Evolutionary conservation across 2,113 vertebrate species (phyloP), one percentile per base, ranked within the genome.

Genomic region (Lichenostomus cassidix): DNA sequence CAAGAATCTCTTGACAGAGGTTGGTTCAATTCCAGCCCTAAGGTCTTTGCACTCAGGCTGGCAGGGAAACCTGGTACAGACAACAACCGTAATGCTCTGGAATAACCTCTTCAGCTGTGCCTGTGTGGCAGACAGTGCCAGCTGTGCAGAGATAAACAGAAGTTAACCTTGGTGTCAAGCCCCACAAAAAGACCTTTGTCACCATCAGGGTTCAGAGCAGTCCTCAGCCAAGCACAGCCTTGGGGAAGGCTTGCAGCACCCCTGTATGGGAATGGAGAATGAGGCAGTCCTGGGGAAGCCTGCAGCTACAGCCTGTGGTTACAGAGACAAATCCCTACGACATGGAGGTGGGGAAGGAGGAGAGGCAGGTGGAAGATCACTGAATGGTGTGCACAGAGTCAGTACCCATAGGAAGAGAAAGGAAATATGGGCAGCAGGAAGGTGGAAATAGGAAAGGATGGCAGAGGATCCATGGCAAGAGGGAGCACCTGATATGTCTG

Each of bases 141-240:
- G 89, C 85, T 68, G 24, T 4, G 15, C 68, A 78, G 64, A 93
- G 90, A 87, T 89, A 81, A 92, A 86, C 42, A 78, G 33, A 90
- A 70, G 13, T 81, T 77, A 83, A 92, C 64, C 85, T 65, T 29
- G 7, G 2, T 44, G 73, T 64, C 44, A 65, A 77, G n/a, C 29
- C 60, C 39, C 33, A 35, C 44, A 70, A 28, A 65, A 89, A 63
- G 73, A 95, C 86, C 89, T 97, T 93, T 92, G 89, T 55, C 56
- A 78, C 42, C 23, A 12, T 33, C 19, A 20, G 1, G 4, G 37
- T 59, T 91, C 65, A 71, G 69, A 92, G 81, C 42, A 84, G 68
- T 37, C 44, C 52, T 56, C 46, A 53, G 74, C 31, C 59, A 77
- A 31, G 50, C 2, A 3, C 46, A 76, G 63, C 71, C 62, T 15